phyloP scores from a whole-genome alignment of 2,113 vertebrate species.

The Calonectris borealis region DNA sequence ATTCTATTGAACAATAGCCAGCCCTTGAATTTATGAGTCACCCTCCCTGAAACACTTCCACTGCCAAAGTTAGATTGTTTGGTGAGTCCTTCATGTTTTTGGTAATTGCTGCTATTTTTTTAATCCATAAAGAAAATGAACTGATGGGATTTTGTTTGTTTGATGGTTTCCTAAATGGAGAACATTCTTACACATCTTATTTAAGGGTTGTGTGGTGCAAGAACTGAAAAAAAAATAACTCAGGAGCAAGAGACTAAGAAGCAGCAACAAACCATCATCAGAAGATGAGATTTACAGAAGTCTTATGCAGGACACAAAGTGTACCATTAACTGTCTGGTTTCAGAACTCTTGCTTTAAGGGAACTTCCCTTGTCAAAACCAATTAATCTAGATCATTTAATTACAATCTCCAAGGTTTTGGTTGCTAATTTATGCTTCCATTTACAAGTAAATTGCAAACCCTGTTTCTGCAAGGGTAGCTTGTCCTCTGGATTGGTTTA shows the following conservation, averaged over 20 bases:
- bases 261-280: not conserved
- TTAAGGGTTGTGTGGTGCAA: not conserved
- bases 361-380: not conserved
- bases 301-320: not conserved
- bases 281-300: not conserved
- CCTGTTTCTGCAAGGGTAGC: not conserved
- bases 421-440: not conserved
- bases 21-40: not conserved
- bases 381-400: not conserved
- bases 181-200: not conserved
- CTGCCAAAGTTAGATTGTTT: not conserved
- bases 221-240: not conserved
- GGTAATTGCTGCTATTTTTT: not conserved
- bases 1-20: not conserved
- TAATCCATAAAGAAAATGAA: not conserved
- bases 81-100: not conserved
- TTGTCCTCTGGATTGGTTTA: not conserved
- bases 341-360: not conserved
- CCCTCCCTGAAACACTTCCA: not conserved
- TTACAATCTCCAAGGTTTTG: not conserved
- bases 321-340: not conserved
- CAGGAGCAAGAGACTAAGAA: not conserved
- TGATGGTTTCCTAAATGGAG: not conserved
- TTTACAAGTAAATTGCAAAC: not conserved
- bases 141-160: rapidly evolving